Conservation (phyloP, 2,888 invertebrate species). For the Eulithis prunata region DNA sequence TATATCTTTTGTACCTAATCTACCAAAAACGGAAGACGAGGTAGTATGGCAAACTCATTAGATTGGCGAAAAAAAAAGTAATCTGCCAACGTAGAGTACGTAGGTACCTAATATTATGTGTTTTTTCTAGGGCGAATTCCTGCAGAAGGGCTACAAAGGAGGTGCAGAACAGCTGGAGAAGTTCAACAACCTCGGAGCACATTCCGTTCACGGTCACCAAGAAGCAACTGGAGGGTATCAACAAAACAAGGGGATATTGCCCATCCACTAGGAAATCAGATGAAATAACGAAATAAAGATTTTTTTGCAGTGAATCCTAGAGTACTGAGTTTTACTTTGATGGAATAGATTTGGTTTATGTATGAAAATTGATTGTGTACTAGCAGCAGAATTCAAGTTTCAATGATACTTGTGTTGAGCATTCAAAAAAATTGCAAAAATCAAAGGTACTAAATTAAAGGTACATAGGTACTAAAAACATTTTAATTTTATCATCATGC, state of each 20-base stretch:
- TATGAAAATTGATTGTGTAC: no score
- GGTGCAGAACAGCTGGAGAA: slow-evolving; percentile 83
- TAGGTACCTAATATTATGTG: not conserved
- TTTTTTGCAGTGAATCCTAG: slow-evolving; percentile 17
- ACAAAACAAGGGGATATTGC: slow-evolving; percentile 83
- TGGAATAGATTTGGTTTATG: not conserved
- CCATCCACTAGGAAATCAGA: slow-evolving; percentile 64
- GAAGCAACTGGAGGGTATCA: slow-evolving; percentile 84
- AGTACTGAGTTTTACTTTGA: no score
- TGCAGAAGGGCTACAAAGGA: slow-evolving; percentile 84
- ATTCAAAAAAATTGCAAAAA: not conserved
- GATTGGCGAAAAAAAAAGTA: no score
- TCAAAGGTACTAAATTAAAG: not conserved
- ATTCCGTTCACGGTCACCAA: slow-evolving; percentile 85
- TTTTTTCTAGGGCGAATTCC: slow-evolving; percentile 79
- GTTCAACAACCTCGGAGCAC: slow-evolving; percentile 85
- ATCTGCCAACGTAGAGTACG: no score
- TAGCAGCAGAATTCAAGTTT: no score
- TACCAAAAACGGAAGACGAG: no score
- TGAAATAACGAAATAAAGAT: slow-evolving; percentile 36
- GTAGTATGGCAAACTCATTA: no score
- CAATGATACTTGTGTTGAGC: no score
- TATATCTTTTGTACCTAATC: no score
- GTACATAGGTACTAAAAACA: not conserved
- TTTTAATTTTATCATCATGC: slow-evolving; percentile 5